Conservation (phyloP, 2,113 vertebrate genomes). For the Hymenochirus boettgeri region DNA sequence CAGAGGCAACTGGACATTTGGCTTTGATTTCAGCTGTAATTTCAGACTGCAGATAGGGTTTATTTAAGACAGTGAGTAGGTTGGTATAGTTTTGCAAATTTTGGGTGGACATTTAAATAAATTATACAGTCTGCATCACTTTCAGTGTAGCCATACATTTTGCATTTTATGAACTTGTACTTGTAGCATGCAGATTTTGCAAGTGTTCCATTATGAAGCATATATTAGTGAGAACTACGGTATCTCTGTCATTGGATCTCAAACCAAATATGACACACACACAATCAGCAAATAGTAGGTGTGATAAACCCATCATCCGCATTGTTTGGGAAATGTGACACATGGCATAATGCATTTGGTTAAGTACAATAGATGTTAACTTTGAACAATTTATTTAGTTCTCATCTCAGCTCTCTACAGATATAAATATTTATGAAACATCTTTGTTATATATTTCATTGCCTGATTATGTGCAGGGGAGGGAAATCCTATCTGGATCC, state of each 20-base stretch:
- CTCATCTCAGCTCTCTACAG: conserved; percentile 12
- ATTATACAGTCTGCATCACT: too few relatives aligned
- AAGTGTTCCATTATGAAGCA: too few relatives aligned
- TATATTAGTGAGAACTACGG: background rate
- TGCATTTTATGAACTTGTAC: too few relatives aligned
- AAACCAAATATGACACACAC: background rate
- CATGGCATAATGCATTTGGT: conserved; percentile 21
- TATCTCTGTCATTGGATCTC: background rate
- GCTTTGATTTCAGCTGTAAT: too few relatives aligned
- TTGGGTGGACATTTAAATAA: too few relatives aligned
- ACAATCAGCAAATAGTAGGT: conserved; percentile 7
- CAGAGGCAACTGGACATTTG: too few relatives aligned
- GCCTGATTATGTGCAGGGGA: conserved; percentile 3
- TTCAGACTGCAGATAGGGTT: too few relatives aligned
- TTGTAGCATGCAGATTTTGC: too few relatives aligned
- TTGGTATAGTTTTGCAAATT: too few relatives aligned
- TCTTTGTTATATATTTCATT: conserved; percentile 35
- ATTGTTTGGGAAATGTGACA: conserved; percentile 31
- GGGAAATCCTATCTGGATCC: background rate
- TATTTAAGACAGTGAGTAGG: too few relatives aligned
- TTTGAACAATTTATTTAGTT: conserved; percentile 31
- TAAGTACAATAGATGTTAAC: conserved; percentile 26
- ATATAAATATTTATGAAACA: conserved; percentile 31
- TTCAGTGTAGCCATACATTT: too few relatives aligned
- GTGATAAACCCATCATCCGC: conserved; percentile 14